Evolutionary conservation across 2,888 invertebrate genomes (phyloP), one percentile per base, ranked within the genome.

Genomic region (Tribolium freemani): DNA sequence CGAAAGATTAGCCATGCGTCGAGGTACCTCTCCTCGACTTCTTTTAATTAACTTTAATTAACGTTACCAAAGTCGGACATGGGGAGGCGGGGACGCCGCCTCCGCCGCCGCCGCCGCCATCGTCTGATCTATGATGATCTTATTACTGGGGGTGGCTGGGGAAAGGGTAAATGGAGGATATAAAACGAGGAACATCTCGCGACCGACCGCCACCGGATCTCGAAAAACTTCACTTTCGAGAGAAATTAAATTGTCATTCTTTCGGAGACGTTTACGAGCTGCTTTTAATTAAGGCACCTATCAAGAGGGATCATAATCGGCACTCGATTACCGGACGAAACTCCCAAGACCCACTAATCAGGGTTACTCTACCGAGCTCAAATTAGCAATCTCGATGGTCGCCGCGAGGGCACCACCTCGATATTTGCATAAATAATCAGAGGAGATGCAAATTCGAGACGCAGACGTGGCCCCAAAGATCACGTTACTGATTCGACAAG

Each of bases 1-100:
- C 84, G 84, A 83, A 85, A 86, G 86, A 87, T 87, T 87, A 87
- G 83, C 86, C 85, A 83, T 85, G 85, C 86, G 85, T 86, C 85
- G 85, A 83, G 83, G 82, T 82, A 84, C 83, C 84, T 84, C 84
- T 81, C 81, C 82, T 80, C 81, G 80, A 86, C 82, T 87, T 87
- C 87, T 87, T 87, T 87, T 87, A 87, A 87, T 87, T 87, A 87
- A 87, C 84, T 87, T 87, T 87, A 87, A 87, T 87, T 87, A 87
- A 86, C 86, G 86, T 86, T 86, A 84, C 86, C 86, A 86, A 86
- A 86, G 86, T 85, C 86, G 85, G 84, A 85, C 85, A 85, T 83
- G 84, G 83, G 82, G 83, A 79, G 79, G 79, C 79, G 79, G 76
- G 67, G 51, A 64, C 16, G 16, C 16, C 16, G 16, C 16, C 16